Conservation (phyloP, 2,797 vertebrate species). For the Xenopus petersii region DNA sequence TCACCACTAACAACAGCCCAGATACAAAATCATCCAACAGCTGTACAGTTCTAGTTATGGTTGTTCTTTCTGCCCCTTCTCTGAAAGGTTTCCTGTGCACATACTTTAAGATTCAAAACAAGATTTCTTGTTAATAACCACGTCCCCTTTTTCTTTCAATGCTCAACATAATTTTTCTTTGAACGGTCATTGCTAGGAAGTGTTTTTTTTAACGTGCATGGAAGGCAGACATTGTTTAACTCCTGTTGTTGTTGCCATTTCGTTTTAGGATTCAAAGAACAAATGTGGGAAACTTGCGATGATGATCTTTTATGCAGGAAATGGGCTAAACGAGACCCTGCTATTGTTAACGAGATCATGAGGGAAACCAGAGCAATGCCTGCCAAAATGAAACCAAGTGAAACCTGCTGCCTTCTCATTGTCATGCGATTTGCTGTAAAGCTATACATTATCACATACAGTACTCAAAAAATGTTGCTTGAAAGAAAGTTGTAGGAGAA, state of each 20-base stretch:
- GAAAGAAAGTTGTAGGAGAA: no score
- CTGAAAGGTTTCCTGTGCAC: slow-evolving; percentile 6
- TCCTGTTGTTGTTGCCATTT: slow-evolving; percentile 52
- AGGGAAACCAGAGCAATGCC: slow-evolving; percentile 48
- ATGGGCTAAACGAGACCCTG: slow-evolving; percentile 55
- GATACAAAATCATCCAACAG: no score
- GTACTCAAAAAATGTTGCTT: no score
- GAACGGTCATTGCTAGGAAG: slow-evolving; percentile 52
- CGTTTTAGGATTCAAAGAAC: slow-evolving; percentile 46
- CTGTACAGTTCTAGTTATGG: not conserved
- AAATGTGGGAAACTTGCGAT: slow-evolving; percentile 57
- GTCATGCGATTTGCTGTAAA: no score
- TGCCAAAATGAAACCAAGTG: slow-evolving; percentile 32
- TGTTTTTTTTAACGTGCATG: slow-evolving; percentile 49
- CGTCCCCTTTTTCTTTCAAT: slow-evolving; percentile 39
- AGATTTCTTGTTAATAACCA: not conserved
- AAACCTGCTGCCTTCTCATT: not conserved
- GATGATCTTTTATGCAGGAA: slow-evolving; percentile 62
- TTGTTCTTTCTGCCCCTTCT: not conserved
- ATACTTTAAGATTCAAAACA: slow-evolving; percentile 6
- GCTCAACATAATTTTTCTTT: slow-evolving; percentile 48
- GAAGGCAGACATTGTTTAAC: slow-evolving; percentile 52
- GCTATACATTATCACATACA: no score
- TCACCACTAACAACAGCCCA: no score
- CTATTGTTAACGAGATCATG: slow-evolving; percentile 52